Percentiles rank a stretch among this genome's conserved stretches.
These are phyloP conservation scores for Drosophila willistoni DNA, from an alignment of 1,140 invertebrate species.

Conservation along the genomic window DNA sequence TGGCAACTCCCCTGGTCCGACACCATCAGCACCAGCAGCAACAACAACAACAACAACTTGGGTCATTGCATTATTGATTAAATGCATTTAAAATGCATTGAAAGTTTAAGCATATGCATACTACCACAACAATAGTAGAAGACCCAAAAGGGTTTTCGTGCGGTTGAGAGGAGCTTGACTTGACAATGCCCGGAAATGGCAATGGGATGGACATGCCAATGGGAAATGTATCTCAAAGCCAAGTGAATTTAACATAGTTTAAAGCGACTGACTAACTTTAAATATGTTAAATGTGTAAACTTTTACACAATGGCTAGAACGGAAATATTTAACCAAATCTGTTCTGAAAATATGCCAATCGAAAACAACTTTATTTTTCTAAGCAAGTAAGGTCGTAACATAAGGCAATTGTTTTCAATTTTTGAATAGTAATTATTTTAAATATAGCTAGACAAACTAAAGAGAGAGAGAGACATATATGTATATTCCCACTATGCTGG, in stretches of 20 bases:
- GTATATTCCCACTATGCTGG: neutral
- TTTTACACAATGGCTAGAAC: neutral
- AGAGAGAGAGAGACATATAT: neutral
- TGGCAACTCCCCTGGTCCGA: neutral
- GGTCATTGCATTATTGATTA: slow-evolving; percentile 74
- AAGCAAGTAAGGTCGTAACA: neutral
- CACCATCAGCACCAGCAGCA: too few species aligned
- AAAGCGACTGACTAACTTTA: neutral
- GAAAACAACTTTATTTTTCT: neutral
- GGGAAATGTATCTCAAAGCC: slow-evolving; percentile 31
- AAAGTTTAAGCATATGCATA: slow-evolving; percentile 53
- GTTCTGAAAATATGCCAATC: neutral
- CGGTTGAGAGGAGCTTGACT: neutral
- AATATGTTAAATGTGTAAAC: neutral
- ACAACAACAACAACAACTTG: slow-evolving; percentile 2
- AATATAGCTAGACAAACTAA: neutral
- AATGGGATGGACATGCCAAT: slow-evolving; percentile 33
- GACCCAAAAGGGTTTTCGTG: too few species aligned
- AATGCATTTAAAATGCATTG: slow-evolving; percentile 60
- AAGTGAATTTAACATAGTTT: slow-evolving; percentile 41
- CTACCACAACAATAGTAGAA: slow-evolving; percentile 2
- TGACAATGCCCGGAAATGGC: slow-evolving; percentile 67
- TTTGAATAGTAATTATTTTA: neutral
- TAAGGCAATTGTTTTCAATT: too few species aligned
- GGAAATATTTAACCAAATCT: neutral